These are phyloP conservation scores for Todus mexicanus DNA, from an alignment of 2,797 vertebrate species.

Conservation along the genomic window DNA sequence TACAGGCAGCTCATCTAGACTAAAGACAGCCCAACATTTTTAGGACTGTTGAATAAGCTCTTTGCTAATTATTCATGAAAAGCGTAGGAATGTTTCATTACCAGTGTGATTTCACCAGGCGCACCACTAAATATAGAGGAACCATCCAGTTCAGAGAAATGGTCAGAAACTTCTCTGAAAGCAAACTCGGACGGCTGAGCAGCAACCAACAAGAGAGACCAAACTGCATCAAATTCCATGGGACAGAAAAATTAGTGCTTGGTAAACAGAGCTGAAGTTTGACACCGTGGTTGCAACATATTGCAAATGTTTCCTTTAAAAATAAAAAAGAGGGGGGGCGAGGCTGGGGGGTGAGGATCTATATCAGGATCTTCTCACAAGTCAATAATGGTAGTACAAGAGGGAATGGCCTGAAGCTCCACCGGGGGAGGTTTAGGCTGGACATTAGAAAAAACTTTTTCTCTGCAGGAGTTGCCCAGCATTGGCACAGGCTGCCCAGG, in stretches of 20 bases:
- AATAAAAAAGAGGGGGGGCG: accelerated
- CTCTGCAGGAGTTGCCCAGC: too few species aligned
- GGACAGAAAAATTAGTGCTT: background rate
- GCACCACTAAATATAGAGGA: background rate
- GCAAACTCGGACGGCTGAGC: background rate
- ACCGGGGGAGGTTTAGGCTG: too few species aligned
- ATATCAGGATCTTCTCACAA: too few species aligned
- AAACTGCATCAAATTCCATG: background rate
- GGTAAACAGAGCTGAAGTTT: background rate
- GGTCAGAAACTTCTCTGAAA: background rate
- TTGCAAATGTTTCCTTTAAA: background rate
- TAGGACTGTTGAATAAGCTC: background rate
- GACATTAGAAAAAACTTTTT: too few species aligned
- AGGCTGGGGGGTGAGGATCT: background rate
- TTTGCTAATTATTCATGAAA: background rate
- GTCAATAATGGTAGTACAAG: too few species aligned
- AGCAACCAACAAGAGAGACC: background rate
- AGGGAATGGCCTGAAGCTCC: too few species aligned
- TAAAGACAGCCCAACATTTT: background rate
- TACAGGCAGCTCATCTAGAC: background rate
- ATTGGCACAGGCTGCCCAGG: too few species aligned
- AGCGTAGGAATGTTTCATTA: background rate
- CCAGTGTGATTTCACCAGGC: background rate
- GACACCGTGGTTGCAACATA: background rate
- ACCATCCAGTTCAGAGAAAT: background rate